phyloP scores from a whole-genome alignment of 2,888 invertebrate genomes.

The Sinotaia quadrata region DNA sequence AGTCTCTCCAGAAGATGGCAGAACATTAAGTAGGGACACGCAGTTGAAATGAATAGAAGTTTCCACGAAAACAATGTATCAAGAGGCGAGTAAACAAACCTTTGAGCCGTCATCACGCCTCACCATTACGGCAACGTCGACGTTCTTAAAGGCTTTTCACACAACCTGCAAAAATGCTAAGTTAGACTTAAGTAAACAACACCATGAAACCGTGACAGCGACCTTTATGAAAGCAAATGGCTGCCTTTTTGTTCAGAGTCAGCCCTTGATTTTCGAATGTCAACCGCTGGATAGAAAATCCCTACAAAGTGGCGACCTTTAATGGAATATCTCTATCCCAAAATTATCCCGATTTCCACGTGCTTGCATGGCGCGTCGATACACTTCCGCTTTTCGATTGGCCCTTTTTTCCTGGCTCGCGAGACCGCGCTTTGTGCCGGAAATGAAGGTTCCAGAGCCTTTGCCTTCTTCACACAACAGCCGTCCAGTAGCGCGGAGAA shows the following conservation, averaged over 20 bases:
- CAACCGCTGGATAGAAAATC: slow-evolving; percentile 30
- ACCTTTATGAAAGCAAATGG: slow-evolving; percentile 31
- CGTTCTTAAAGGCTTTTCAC: no score
- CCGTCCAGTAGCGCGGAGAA: no score
- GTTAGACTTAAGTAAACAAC: no score
- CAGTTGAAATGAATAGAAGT: slow-evolving; percentile 8
- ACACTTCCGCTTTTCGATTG: slow-evolving; percentile 36
- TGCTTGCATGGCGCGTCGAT: slow-evolving; percentile 30
- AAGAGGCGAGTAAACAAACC: slow-evolving; percentile 18
- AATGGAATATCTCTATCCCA: slow-evolving; percentile 32
- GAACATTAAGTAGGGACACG: slow-evolving; percentile 12
- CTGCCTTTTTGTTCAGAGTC: slow-evolving; percentile 22
- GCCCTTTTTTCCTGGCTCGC: slow-evolving; percentile 33
- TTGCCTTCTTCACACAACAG: slow-evolving; percentile 21
- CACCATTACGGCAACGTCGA: no score
- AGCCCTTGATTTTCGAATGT: slow-evolving; percentile 30
- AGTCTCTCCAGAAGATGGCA: no score
- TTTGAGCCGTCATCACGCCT: slow-evolving; percentile 4
- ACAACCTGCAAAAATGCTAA: no score
- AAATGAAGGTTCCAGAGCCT: slow-evolving; percentile 35
- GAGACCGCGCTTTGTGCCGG: slow-evolving; percentile 32
- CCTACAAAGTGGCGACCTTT: slow-evolving; percentile 26
- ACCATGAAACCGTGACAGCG: no score
- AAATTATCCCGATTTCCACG: slow-evolving; percentile 37
- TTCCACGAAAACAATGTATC: slow-evolving; percentile 27